A percentile compares a stretch with the other conserved stretches of the same genome.
Evolutionary conservation across 1,140 invertebrate genomes (phyloP).

Genomic region (Drosophila pruinosa): DNA sequence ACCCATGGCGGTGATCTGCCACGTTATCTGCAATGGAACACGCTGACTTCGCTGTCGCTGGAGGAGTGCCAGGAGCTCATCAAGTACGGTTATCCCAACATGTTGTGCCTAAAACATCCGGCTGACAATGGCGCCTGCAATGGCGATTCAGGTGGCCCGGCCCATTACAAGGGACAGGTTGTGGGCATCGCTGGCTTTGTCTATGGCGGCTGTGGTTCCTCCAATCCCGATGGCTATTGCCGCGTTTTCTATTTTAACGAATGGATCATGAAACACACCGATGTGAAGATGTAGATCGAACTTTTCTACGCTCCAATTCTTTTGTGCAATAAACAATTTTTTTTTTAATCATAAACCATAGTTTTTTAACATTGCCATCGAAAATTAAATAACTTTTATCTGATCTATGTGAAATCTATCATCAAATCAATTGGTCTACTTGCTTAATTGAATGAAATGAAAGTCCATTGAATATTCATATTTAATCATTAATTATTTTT

Average conservation of each 20-base stretch:
- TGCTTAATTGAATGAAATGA: too few species aligned
- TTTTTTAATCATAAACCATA: neutral
- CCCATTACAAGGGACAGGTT: slow-evolving; percentile 60
- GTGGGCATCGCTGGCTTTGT: slow-evolving; percentile 69
- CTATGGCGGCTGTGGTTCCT: slow-evolving; percentile 51
- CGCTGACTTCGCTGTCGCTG: slow-evolving; percentile 41
- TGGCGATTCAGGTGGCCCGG: slow-evolving; percentile 72
- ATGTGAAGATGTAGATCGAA: neutral
- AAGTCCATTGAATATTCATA: neutral
- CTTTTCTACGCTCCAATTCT: neutral
- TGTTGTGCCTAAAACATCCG: slow-evolving; percentile 61
- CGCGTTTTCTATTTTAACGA: slow-evolving; percentile 79
- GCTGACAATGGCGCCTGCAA: slow-evolving; percentile 61
- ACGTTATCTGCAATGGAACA: slow-evolving; percentile 59
- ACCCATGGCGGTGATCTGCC: slow-evolving; percentile 59
- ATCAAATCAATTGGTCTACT: too few species aligned
- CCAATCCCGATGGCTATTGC: slow-evolving; percentile 85
- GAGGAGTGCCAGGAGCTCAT: slow-evolving; percentile 34
- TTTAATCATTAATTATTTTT: neutral
- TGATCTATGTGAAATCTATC: too few species aligned
- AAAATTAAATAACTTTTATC: too few species aligned
- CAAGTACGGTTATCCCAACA: slow-evolving; percentile 17
- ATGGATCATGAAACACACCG: slow-evolving; percentile 80
- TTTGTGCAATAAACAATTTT: neutral
- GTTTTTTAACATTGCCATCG: too few species aligned